phyloP scores from a whole-genome alignment of 2,113 vertebrate species.

The Motacilla alba region DNA sequence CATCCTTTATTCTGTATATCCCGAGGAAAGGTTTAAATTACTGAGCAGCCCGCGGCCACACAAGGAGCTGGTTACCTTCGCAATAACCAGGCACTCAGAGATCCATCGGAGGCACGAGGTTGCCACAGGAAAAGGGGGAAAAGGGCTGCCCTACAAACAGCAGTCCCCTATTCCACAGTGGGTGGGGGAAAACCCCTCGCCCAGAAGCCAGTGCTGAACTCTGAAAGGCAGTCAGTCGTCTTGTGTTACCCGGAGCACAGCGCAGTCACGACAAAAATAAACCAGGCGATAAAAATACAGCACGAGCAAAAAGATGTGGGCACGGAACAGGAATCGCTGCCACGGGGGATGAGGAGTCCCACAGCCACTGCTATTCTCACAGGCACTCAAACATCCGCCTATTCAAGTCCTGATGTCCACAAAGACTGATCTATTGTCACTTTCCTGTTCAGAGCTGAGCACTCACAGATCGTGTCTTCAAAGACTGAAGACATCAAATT shows the following conservation, averaged over 20 bases:
- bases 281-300: neutral
- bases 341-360: neutral
- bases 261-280: neutral
- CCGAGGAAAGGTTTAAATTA: neutral
- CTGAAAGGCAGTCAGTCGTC: neutral
- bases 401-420: neutral
- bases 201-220: neutral
- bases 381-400: neutral
- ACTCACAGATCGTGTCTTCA: neutral
- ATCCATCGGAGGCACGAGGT: neutral
- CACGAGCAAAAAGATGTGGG: neutral
- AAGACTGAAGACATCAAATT: neutral
- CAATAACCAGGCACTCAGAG: neutral
- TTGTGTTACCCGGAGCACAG: constrained; percentile 11
- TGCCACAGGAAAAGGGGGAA: neutral
- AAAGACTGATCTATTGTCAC: neutral
- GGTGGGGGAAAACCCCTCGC: neutral
- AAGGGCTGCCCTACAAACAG: neutral
- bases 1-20: neutral
- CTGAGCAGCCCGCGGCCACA: neutral
- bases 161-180: neutral
- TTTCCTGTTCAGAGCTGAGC: neutral
- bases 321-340: neutral
- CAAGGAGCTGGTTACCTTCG: neutral
- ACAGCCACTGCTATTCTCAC: accelerated